Evolutionary conservation across 2,797 vertebrate genomes (phyloP), one percentile per base, ranked within the genome.

Genomic region (Sphenopsis melanotis): DNA sequence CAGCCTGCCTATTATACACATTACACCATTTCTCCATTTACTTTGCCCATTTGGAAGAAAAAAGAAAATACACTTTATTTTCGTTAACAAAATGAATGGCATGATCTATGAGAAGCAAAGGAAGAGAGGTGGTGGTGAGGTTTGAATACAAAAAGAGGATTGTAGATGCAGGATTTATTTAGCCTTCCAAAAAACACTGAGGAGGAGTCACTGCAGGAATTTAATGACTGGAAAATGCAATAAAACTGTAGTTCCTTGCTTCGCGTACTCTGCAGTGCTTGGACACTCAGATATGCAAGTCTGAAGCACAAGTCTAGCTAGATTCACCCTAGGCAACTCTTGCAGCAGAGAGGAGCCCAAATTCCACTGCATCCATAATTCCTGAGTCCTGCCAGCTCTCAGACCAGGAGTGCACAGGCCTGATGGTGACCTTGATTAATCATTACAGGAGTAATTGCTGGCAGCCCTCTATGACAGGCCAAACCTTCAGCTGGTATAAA

Each of bases 151-250:
- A 46, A 90, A 80, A 89, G 13, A 30, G 47, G 74, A 72, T 16
- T 84, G 83, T 32, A 83, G 64, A 82, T 79, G 29, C 55, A 76
- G 66, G 59, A 87, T 90, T 92, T 93, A 59, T 83, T 94, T 81
- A 93, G 63, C 26, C 37, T 29, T 88, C 41, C 78, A 91, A 90
- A 41, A 80, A 57, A 60, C 46, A 47, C 52, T 41, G 17, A 37
- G 61, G 66, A 77, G n/a, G 87, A 96, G 57, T 61, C 57, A 72
- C 79, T 71, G 61, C 18, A 78, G 61, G 26, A 65, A 64, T 81
- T 37, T 83, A 60, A 71, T 24, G 56, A 64, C 41, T 85, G 63
- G 50, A 82, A 96, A 93, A 83, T 29, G 52, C 26, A 85, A 69
- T 68, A 86, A 87, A 92, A 68, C 27, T 0, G 0, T 77, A 92